Base-by-base conservation (phyloP, 2,888 invertebrate species). In the Noctua comes region DNA sequence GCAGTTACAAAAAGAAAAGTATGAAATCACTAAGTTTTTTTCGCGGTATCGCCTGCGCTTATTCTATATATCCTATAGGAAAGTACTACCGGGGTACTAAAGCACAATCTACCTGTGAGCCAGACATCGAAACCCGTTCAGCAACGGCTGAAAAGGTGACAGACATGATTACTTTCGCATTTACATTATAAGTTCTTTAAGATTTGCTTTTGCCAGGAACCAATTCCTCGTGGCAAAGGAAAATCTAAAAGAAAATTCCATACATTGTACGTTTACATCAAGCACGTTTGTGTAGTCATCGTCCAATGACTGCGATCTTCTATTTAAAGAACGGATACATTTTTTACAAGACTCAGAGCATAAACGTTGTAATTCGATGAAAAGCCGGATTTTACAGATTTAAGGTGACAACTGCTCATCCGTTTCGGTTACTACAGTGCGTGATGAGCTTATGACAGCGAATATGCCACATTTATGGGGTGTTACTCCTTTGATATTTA, bases 321-420 rank as follows among this genome's bases (percentile, higher is more conserved):
- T 85, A 87, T 77, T 76, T 73, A 68, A 64, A 80, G 36, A 68
- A 51, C 80, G 70, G 85, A 87, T 72, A 84, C 73, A 87, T 80
- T 80, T 87, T 84, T 86, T 84, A 78, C 65, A 73, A 36, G 57
- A 31, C 27, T 11, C 57, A 51, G 74, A 72, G 74, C 59, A 74
- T 83, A 57, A 73, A 27, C 8, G 64, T n/a, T 64, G 11, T 64
- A 66, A 62, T 78, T 54, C 57, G 79, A 72, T 83, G 86, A 75
- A 74, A 83, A 74, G 48, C 31, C 43, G 79, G 62, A 75, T 74
- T 77, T 62, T 27, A 31, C 48, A 72, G 62, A 78, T 74, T 72
- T 57, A 51, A 69, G 36, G 66, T 83, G 86, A 83, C 84, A 86
- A 79, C 74, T 48, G 65, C n/a, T 51, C 68, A 73, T 86, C 74